Evolutionary conservation across 2,888 invertebrate genomes (phyloP), one percentile per base, ranked within the genome.

Genomic region (Conus canariensis): DNA sequence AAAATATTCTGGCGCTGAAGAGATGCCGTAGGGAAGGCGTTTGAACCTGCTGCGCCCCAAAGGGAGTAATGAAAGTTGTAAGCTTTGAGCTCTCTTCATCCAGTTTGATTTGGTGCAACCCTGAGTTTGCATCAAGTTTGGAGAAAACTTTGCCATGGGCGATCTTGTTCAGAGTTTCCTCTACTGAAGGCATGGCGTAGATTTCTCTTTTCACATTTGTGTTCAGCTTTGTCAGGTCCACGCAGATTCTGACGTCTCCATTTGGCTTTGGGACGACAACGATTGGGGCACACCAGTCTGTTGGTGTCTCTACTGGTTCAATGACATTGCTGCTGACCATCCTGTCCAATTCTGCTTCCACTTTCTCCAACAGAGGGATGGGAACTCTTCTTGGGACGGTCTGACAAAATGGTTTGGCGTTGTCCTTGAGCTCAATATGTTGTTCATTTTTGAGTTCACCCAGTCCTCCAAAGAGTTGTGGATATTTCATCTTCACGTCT

Each of bases 31-130:
- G 5, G 58, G 85, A 8, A 59, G 59, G 6, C 85, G n/a, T n/a
- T 59, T 85, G 80, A 82, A 88, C 25, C 58, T 45, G 85, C 59
- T 86, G 25, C 90, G 77, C 89, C n/a, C n/a, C 80, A 60, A 90
- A 90, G 2, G 89, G 88, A 12, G 88, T 90, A 0, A 90, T 86
- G 86, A 90, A 90, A 77, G n/a, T 90, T 45, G 90, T 90, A 12
- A 90, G 85, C 56, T 86, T n/a, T 22, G 85, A 85, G 58, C 70
- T 70, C 30, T 90, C 90, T 59, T 90, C 16, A n/a, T 90, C 14
- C 56, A 90, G 58, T 19, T 45, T 60, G 56, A 74, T 90, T 16
- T 86, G 85, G 25, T 85, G 59, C 19, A 85, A 85, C 30, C 85
- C 85, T 5, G 12, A 59, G 58, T 56, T 87, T 19, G 85, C 70